A percentile compares a stretch with the other conserved stretches of the same genome.
These are phyloP conservation scores for Argya squamiceps DNA, from an alignment of 2,797 vertebrate genomes.

Conservation along the genomic window DNA sequence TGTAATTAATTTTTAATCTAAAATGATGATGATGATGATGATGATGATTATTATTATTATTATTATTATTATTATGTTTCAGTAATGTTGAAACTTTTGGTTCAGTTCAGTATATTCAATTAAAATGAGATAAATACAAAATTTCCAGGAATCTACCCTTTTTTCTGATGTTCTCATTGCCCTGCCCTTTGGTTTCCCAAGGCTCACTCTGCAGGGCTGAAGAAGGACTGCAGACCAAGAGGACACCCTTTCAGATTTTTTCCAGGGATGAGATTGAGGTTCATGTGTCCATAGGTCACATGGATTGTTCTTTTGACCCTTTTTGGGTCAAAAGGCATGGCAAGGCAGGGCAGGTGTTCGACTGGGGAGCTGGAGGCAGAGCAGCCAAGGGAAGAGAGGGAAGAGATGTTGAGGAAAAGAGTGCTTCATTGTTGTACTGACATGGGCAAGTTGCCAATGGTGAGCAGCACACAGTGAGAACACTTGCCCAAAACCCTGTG, in stretches of 20 bases:
- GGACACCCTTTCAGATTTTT: background rate
- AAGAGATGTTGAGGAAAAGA: background rate
- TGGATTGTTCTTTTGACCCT: rapidly evolving
- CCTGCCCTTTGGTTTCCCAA: background rate
- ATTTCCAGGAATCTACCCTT: background rate
- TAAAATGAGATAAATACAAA: background rate
- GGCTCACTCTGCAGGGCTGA: background rate
- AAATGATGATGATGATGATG: too few species aligned
- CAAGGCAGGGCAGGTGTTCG: background rate
- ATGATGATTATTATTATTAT: too few species aligned
- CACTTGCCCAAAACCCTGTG: background rate
- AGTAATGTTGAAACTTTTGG: background rate
- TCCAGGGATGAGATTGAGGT: background rate
- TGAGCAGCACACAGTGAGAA: background rate
- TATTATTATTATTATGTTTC: background rate
- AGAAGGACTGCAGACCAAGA: background rate
- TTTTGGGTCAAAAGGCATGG: too few species aligned
- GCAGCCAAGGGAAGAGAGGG: background rate
- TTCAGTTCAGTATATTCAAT: background rate
- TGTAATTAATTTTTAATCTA: background rate
- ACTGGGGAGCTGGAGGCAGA: rapidly evolving
- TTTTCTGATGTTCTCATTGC: background rate
- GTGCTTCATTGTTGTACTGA: background rate
- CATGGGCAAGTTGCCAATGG: rapidly evolving
- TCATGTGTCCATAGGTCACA: background rate